These are phyloP conservation scores for Spisula solida DNA, from an alignment of 2,888 invertebrate genomes.

Conservation along the genomic window DNA sequence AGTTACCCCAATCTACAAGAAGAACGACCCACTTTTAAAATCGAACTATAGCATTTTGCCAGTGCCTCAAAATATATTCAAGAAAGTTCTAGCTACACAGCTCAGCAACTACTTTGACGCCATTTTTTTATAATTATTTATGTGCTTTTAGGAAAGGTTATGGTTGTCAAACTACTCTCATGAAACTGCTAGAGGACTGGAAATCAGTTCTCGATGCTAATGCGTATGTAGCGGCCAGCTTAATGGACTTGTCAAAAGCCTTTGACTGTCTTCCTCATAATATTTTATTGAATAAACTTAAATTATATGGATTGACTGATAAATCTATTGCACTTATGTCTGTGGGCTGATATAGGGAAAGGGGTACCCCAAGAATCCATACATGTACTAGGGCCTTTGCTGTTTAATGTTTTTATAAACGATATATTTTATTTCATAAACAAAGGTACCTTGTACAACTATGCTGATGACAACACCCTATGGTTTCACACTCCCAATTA, in stretches of 20 bases:
- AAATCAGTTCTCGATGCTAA: conserved; percentile 25
- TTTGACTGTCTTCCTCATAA: conserved; percentile 25
- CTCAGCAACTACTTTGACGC: not conserved
- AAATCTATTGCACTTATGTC: not conserved
- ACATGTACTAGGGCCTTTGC: conserved; percentile 29
- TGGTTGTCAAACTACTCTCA: conserved; percentile 42
- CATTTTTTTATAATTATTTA: conserved; percentile 26
- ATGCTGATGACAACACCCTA: conserved; percentile 58
- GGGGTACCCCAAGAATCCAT: conserved; percentile 46
- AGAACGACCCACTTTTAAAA: conserved; percentile 34
- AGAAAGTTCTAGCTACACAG: conserved; percentile 38
- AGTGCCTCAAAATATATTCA: conserved; percentile 41
- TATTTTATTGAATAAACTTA: not conserved
- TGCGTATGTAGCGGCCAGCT: not conserved
- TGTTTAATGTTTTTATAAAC: conserved; percentile 52
- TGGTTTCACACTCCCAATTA: conserved; percentile 30
- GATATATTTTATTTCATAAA: conserved; percentile 48
- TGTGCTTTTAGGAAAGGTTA: conserved; percentile 42
- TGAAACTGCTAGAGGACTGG: conserved; percentile 42
- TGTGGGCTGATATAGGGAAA: conserved; percentile 6
- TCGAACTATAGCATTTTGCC: conserved; percentile 37
- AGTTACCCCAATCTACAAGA: conserved; percentile 27
- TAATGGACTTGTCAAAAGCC: conserved; percentile 19
- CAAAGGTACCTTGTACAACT: conserved; percentile 41
- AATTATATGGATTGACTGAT: not conserved